Evolutionary conservation across 2,113 vertebrate species (phyloP).

Genomic region (Telmatochromis sp.): DNA sequence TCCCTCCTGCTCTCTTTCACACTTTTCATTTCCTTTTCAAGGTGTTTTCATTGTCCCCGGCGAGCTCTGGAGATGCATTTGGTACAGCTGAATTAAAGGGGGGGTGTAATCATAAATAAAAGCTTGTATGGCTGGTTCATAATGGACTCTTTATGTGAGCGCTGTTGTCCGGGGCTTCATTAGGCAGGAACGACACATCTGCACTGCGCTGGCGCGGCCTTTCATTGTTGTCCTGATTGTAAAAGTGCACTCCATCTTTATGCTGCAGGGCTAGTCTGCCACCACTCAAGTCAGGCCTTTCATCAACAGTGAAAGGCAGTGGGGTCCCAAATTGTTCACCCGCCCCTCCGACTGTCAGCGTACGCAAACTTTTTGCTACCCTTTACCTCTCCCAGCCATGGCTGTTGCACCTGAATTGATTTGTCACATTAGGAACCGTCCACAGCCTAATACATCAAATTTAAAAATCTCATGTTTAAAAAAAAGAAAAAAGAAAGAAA

Average conservation of each 20-base stretch:
- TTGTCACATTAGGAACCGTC: neutral
- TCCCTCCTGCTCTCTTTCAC: neutral
- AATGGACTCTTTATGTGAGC: slow-evolving; percentile 44
- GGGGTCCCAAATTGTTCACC: slow-evolving; percentile 9
- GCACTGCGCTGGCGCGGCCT: neutral
- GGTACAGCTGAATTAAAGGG: neutral
- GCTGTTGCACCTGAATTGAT: neutral
- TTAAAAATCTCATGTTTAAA: neutral
- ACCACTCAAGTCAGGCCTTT: slow-evolving; percentile 51
- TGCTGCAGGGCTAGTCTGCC: slow-evolving; percentile 25
- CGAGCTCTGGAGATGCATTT: slow-evolving; percentile 19
- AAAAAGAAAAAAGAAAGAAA: accelerated
- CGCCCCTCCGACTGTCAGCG: neutral
- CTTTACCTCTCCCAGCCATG: neutral
- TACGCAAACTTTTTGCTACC: slow-evolving; percentile 4
- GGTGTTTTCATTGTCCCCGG: slow-evolving; percentile 19
- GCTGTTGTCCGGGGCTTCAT: slow-evolving; percentile 43
- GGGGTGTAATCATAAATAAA: slow-evolving; percentile 43
- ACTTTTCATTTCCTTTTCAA: slow-evolving; percentile 30
- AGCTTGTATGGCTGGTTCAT: slow-evolving; percentile 13
- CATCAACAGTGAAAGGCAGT: slow-evolving; percentile 33
- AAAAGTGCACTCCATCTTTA: slow-evolving; percentile 55
- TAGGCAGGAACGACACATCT: slow-evolving; percentile 51
- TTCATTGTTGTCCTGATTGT: slow-evolving; percentile 50
- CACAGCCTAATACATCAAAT: neutral